phyloP scores from a whole-genome alignment of 2,797 vertebrate genomes.

The Buceros bicornis region DNA sequence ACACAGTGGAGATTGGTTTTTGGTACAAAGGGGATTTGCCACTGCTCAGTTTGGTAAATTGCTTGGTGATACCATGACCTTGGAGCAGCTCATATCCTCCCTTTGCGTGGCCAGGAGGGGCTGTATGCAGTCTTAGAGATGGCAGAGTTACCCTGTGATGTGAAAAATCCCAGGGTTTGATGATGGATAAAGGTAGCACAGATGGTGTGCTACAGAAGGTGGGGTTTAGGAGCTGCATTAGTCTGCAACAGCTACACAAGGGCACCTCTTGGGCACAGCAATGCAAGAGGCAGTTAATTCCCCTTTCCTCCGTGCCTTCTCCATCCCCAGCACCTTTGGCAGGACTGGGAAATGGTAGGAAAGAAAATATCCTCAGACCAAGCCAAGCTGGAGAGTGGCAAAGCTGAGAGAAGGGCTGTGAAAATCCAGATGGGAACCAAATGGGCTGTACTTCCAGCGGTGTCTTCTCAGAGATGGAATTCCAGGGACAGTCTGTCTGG shows the following conservation, averaged over 20 bases:
- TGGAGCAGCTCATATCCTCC: neutral
- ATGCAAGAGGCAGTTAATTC: neutral
- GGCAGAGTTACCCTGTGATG: neutral
- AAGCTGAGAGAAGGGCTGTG: neutral
- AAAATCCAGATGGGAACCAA: neutral
- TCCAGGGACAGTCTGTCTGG: neutral
- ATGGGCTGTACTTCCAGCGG: neutral
- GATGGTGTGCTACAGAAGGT: neutral
- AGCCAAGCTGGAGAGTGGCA: rapidly evolving
- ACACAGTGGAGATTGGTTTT: rapidly evolving
- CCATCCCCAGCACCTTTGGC: neutral
- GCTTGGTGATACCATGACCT: rapidly evolving
- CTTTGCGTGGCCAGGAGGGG: neutral
- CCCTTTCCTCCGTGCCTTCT: neutral
- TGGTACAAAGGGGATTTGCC: neutral
- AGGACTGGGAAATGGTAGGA: neutral
- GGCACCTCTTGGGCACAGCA: rapidly evolving
- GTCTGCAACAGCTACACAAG: neutral
- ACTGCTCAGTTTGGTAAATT: neutral
- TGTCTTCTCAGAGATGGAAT: neutral
- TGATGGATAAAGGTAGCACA: neutral
- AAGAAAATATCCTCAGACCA: neutral
- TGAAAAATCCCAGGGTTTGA: rapidly evolving
- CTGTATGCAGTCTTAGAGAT: neutral
- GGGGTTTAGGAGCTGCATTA: neutral